Conservation (phyloP, 2,888 invertebrate genomes). For the Xylophagus ater region DNA sequence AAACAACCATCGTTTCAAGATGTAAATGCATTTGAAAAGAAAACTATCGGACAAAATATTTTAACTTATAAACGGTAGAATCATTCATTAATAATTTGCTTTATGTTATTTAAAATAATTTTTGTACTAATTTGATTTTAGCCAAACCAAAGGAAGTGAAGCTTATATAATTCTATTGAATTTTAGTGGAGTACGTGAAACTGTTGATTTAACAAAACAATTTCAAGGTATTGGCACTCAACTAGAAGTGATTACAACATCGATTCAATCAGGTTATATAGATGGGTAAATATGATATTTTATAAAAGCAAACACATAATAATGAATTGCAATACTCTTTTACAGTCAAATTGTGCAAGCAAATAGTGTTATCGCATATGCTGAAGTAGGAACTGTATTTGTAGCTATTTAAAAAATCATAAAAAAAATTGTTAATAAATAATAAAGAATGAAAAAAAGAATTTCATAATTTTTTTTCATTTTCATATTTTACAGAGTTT, state of each 20-base stretch:
- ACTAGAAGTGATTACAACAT: slow-evolving; percentile 34
- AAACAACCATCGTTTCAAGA: slow-evolving; percentile 36
- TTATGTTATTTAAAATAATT: not conserved
- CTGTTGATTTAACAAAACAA: slow-evolving; percentile 37
- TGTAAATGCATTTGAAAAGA: slow-evolving; percentile 26
- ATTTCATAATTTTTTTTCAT: no score
- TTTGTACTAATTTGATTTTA: slow-evolving; percentile 11
- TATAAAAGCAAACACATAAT: not conserved
- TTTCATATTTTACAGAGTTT: no score
- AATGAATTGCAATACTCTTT: not conserved
- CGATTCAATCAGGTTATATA: slow-evolving; percentile 29
- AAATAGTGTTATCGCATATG: slow-evolving; percentile 23
- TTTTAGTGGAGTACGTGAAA: slow-evolving; percentile 39
- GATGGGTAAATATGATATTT: slow-evolving; percentile 28
- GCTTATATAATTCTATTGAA: slow-evolving; percentile 43
- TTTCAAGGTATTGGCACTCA: slow-evolving; percentile 23
- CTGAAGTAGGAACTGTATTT: slow-evolving; percentile 31
- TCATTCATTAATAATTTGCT: not conserved
- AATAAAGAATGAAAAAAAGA: no score
- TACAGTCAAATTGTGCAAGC: slow-evolving; percentile 25
- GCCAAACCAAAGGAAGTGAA: slow-evolving; percentile 27
- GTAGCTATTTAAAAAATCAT: slow-evolving; percentile 23
- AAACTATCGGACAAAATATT: slow-evolving; percentile 28
- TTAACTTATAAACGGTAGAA: slow-evolving; percentile 31
- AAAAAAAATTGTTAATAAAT: no score